Evolutionary conservation across 2,888 invertebrate genomes (phyloP), one percentile per base, ranked within the genome.

Genomic region (Stramonita haemastoma): DNA sequence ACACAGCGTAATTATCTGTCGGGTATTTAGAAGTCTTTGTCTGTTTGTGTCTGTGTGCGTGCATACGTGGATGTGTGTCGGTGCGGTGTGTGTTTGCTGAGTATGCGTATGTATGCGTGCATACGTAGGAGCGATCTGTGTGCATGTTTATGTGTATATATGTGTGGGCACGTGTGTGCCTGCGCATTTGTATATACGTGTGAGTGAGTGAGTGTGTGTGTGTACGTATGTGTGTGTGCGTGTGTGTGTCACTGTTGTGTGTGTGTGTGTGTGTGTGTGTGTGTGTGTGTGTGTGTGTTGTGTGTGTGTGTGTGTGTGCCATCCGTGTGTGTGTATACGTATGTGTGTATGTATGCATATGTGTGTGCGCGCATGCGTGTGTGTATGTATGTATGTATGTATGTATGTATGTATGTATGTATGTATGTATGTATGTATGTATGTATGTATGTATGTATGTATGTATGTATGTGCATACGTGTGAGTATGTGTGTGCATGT

Each of bases 401-500:
- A n/a, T 11, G 6, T 70, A 17, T 70, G 22, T 70, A 17, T 70
- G 22, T 70, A 17, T 70, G 22, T 70, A 17, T 70, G 70, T 70
- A 5, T 70, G 70, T 26, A 17, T 70, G 11, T 26, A 5, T 70
- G 17, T 70, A 17, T 70, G 70, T 70, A 17, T 70, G 70, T 70
- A 17, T 26, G 5, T 70, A n/a, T 56, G 29, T 87, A 70, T 66
- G 29, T 83, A 1, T 84, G 57, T 85, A 17, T 85, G 34, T 89
- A 6, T 89, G 66, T 77, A 11, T 60, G 57, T 86, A 5, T 57
- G 57, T 86, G 4, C 26, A 57, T 86, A 26, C 56, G 57, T 86
- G 57, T 29, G 86, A 57, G 57, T 57, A 29, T 86, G 57, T 86
- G 57, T 86, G 57, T 86, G 87, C 46, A 8, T 83, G 15, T 77